These are phyloP conservation scores for Acleris holmiana DNA, from an alignment of 2,888 invertebrate genomes.

Conservation along the genomic window DNA sequence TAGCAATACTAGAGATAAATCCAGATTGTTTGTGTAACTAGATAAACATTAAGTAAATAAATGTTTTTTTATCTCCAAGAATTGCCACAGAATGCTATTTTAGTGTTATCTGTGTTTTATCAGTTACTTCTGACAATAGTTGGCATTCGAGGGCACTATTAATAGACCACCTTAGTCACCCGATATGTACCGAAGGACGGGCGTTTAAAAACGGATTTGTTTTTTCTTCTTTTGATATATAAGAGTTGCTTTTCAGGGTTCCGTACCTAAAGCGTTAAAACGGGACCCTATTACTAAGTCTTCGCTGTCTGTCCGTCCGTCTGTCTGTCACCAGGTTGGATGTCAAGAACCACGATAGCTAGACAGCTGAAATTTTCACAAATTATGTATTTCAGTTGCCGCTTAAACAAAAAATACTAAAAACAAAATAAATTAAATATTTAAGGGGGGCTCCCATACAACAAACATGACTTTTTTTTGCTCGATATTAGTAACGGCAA, in stretches of 20 bases:
- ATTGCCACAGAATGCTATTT: conserved; percentile 25
- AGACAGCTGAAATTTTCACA: too few species aligned
- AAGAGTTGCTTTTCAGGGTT: conserved; percentile 2
- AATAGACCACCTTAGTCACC: conserved; percentile 30
- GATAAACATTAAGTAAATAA: conserved; percentile 18
- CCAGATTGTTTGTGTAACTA: conserved; percentile 9
- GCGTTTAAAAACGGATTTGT: conserved; percentile 13
- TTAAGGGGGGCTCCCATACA: too few species aligned
- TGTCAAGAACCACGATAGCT: too few species aligned
- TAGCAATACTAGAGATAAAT: conserved; percentile 13
- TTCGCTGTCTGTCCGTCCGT: too few species aligned
- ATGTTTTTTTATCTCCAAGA: conserved; percentile 21
- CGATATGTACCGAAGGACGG: conserved; percentile 11
- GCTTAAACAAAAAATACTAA: too few species aligned
- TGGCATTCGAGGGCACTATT: conserved; percentile 19
- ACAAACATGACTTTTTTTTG: too few species aligned
- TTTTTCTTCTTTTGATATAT: background rate
- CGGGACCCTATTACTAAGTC: too few species aligned
- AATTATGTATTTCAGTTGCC: too few species aligned
- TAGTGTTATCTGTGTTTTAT: conserved; percentile 25
- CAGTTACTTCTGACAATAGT: conserved; percentile 28
- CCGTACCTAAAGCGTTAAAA: too few species aligned
- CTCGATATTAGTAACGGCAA: background rate
- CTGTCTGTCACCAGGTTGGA: too few species aligned
- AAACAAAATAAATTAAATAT: too few species aligned